These are phyloP conservation scores for Ganaspis sp. DNA, from an alignment of 1,140 invertebrate species.

Conservation along the genomic window DNA sequence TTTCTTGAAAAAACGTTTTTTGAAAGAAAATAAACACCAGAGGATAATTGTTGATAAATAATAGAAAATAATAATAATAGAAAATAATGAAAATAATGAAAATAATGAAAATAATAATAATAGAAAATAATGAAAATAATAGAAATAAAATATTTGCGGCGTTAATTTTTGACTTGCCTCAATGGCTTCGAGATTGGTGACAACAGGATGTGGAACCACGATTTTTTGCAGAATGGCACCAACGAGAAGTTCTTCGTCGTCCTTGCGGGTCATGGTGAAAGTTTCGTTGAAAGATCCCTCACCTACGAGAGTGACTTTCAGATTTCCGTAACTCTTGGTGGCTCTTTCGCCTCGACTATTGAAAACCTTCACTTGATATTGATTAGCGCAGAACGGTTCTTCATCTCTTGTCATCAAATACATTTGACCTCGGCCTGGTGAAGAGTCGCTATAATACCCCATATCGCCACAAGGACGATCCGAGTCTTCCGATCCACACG, in stretches of 20 bases:
- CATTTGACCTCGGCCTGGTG: slow-evolving; percentile 86
- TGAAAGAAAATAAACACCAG: too few species aligned
- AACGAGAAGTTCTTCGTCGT: slow-evolving; percentile 85
- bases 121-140: too few species aligned
- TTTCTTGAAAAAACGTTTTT: too few species aligned
- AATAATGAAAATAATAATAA: too few species aligned
- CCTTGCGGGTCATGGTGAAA: slow-evolving; percentile 90
- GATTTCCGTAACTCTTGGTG: slow-evolving; percentile 86
- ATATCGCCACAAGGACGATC: slow-evolving; percentile 88
- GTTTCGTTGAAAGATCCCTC: slow-evolving; percentile 90
- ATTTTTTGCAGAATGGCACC: slow-evolving; percentile 86
- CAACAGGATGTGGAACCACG: slow-evolving; percentile 90
- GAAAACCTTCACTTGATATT: slow-evolving; percentile 89
- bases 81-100: too few species aligned
- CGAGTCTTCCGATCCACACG: slow-evolving; percentile 77
- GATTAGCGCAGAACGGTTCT: slow-evolving; percentile 94
- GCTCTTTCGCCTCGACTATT: slow-evolving; percentile 82
- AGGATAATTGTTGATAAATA: too few species aligned
- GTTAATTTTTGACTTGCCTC: slow-evolving; percentile 60
- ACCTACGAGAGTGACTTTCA: slow-evolving; percentile 90
- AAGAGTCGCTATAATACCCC: slow-evolving; percentile 94
- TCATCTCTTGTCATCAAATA: slow-evolving; percentile 93
- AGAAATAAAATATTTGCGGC: slow-evolving; percentile 6
- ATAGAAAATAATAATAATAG: too few species aligned
- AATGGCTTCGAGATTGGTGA: slow-evolving; percentile 79